Evolutionary conservation across 1,140 invertebrate species (phyloP), one percentile per base, ranked within the genome.

Genomic region (Bicyclus anynana): DNA sequence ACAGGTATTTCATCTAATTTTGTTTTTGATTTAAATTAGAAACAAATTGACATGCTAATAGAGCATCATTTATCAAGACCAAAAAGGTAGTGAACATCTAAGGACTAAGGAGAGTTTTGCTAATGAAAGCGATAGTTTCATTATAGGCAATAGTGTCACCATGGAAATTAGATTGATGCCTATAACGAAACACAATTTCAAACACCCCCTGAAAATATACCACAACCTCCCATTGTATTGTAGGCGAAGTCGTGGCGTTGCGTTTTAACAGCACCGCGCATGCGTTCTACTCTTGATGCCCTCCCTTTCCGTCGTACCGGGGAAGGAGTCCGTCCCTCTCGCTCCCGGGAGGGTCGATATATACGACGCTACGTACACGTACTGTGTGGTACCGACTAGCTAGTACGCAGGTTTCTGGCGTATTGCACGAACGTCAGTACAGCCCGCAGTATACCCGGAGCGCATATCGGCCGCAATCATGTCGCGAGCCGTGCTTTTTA

Each of bases 401-500:
- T 75, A 87, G 84, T 87, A 84, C 80, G 82, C 79, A 85, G 84
- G 76, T 80, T 84, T 80, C 71, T 72, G 69, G 79, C 82, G 82
- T 74, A 67, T 65, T 69, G 73, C 55, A 64, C 67, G 63, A 77
- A 87, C 84, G 84, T 81, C 79, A 75, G 65, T 71, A 59, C 64
- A 63, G 49, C 5, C 14, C 65, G 69, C 67, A 72, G 73, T 65
- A 65, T 65, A 59, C 52, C 46, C 59, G 65, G 59, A 72, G 71
- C 69, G 71, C 69, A 62, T 46, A 78, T 82, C 82, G 84, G 80
- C 82, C 84, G 82, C 84, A 75, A 84, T 53, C 61, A 87, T 87
- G 84, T 68, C 82, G 84, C 84, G 84, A 72, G 84, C 78, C 84
- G 84, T 81, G 74, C 77, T 87, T 73, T 85, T 85, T 79, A 81